phyloP scores from a whole-genome alignment of 2,113 vertebrate species.

The Passer montanus region DNA sequence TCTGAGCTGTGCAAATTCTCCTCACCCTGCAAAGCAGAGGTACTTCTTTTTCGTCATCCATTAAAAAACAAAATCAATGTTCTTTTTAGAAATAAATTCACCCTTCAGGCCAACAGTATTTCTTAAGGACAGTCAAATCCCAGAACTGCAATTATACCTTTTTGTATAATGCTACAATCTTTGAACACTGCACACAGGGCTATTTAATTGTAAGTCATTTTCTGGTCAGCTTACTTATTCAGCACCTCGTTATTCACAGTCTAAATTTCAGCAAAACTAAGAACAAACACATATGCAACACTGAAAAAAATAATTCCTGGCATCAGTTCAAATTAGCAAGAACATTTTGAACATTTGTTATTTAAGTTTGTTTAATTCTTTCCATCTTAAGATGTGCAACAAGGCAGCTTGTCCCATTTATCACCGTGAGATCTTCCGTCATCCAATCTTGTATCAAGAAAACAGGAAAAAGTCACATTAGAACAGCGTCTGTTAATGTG shows the following conservation, averaged over 20 bases:
- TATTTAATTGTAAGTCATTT: neutral
- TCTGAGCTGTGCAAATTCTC: neutral
- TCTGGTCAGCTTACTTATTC: slow-evolving; percentile 63
- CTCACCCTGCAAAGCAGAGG: neutral
- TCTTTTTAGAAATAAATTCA: neutral
- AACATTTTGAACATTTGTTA: slow-evolving; percentile 74
- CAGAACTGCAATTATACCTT: neutral
- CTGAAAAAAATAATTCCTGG: slow-evolving; percentile 49
- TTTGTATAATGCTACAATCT: neutral
- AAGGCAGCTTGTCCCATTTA: slow-evolving; percentile 52
- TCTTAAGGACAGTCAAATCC: neutral
- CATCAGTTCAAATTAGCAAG: slow-evolving; percentile 70
- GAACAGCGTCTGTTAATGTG: slow-evolving; percentile 28
- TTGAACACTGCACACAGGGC: neutral
- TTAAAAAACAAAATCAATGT: neutral
- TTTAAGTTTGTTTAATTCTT: slow-evolving; percentile 75
- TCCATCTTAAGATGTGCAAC: slow-evolving; percentile 58
- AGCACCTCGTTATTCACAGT: slow-evolving; percentile 65
- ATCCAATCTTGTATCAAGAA: slow-evolving; percentile 27
- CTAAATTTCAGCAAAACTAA: slow-evolving; percentile 69
- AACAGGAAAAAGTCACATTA: slow-evolving; percentile 55
- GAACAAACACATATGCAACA: slow-evolving; percentile 69
- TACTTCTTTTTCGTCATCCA: neutral
- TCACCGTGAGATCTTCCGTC: slow-evolving; percentile 53
- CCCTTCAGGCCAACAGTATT: neutral